These are phyloP conservation scores for Lontra canadensis DNA, from an alignment of 2,113 vertebrate species.

Conservation along the genomic window DNA sequence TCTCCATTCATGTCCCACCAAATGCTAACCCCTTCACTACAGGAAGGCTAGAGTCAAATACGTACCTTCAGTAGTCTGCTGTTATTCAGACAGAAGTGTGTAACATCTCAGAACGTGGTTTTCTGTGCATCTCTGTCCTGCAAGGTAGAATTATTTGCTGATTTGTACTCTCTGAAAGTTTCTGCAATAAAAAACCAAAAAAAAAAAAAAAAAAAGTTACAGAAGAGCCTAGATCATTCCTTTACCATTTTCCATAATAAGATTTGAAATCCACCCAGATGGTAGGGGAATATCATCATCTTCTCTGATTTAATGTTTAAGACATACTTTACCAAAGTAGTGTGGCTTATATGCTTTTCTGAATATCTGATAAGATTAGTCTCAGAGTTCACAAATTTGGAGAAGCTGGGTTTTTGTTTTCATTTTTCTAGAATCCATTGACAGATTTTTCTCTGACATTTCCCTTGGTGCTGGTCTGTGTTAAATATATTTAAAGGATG, in stretches of 20 bases:
- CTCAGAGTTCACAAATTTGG: slow-evolving; percentile 50
- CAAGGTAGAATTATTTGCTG: not conserved
- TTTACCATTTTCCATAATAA: slow-evolving; percentile 40
- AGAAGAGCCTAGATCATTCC: not conserved
- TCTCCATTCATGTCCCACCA: not conserved
- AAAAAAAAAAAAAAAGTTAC: not conserved
- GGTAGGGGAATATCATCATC: not conserved
- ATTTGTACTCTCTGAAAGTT: slow-evolving; percentile 14
- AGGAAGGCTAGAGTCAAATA: not conserved
- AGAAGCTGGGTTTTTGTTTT: slow-evolving; percentile 32
- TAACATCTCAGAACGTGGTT: not conserved
- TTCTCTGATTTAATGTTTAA: slow-evolving; percentile 64
- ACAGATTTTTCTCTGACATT: slow-evolving; percentile 51
- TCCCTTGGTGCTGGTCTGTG: slow-evolving; percentile 19
- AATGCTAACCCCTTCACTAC: not conserved
- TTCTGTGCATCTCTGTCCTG: not conserved
- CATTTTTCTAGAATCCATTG: not conserved
- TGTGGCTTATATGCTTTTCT: slow-evolving; percentile 62
- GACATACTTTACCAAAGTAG: slow-evolving; percentile 48
- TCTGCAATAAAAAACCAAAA: slow-evolving; percentile 28
- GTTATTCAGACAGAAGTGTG: not conserved
- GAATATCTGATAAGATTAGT: slow-evolving; percentile 62
- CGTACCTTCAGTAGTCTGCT: not conserved
- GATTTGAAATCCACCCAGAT: slow-evolving; percentile 57
- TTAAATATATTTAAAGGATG: slow-evolving; percentile 21